Evolutionary conservation across 2,113 vertebrate genomes (phyloP).

Genomic region (Probosciger aterrimus): DNA sequence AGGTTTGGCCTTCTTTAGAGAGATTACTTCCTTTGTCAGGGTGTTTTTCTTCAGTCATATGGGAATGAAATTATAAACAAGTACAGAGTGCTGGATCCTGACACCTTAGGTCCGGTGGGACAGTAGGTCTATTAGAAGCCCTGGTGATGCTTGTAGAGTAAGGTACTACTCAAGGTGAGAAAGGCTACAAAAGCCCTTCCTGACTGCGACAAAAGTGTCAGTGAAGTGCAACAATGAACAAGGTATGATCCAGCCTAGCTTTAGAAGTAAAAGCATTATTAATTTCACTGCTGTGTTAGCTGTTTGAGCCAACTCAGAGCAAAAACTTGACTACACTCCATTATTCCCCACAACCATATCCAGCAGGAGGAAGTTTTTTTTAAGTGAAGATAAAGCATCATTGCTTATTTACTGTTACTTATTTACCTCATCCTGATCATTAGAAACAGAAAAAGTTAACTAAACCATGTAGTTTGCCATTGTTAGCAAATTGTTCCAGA

Average conservation of each 20-base stretch:
- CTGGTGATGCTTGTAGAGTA: not conserved
- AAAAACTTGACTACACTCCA: not conserved
- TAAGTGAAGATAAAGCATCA: not conserved
- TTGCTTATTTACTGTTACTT: not conserved
- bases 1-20: not conserved
- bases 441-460: not conserved
- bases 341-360: not conserved
- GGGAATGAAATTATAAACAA: slow-evolving; percentile 1
- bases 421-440: not conserved
- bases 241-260: not conserved
- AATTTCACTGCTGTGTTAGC: not conserved
- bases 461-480: not conserved
- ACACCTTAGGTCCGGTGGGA: not conserved
- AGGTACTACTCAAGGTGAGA: not conserved
- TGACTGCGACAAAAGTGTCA: not conserved
- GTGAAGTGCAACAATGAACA: not conserved
- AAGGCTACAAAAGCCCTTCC: not conserved
- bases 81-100: not conserved
- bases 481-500: not conserved
- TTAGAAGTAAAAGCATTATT: not conserved
- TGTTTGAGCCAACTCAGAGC: not conserved
- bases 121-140: not conserved
- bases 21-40: slow-evolving; percentile 3
- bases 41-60: not conserved
- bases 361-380: not conserved